phyloP scores from a whole-genome alignment of 2,797 vertebrate genomes.

The Hapalemur alaotrensis region DNA sequence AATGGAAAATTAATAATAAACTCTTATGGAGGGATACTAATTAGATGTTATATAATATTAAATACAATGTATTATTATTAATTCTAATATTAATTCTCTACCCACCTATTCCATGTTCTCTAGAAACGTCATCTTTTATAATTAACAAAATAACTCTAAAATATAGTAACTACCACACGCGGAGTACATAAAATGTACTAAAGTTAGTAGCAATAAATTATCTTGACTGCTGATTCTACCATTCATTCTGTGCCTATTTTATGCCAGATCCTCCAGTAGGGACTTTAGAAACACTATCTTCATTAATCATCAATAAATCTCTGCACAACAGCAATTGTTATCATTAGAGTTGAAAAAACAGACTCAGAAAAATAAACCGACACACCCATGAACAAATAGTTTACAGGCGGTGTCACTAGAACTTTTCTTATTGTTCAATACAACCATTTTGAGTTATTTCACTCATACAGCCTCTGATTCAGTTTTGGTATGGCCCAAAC shows the following conservation, averaged over 20 bases:
- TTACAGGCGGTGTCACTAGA: not conserved
- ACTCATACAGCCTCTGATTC: not conserved
- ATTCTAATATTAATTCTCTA: constrained; percentile 16
- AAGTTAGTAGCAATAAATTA: not conserved
- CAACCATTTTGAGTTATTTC: not conserved
- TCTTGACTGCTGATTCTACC: not conserved
- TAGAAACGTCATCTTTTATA: not conserved
- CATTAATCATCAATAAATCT: not conserved
- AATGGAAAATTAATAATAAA: constrained; percentile 40
- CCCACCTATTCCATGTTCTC: not conserved
- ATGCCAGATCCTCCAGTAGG: not conserved
- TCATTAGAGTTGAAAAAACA: not conserved
- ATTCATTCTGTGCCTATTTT: not conserved
- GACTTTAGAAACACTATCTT: not conserved
- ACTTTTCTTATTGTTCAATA: not conserved
- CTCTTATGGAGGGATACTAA: not conserved
- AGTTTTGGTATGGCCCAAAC: not conserved
- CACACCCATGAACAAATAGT: not conserved
- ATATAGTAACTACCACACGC: not conserved
- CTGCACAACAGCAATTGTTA: not conserved
- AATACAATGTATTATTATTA: not conserved
- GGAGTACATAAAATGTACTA: not conserved
- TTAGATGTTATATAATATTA: constrained; percentile 11
- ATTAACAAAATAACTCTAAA: constrained; percentile 4
- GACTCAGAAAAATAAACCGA: not conserved